Evolutionary conservation across 2,797 vertebrate species (phyloP), one percentile per base, ranked within the genome.

Genomic region (Halcyon badia): DNA sequence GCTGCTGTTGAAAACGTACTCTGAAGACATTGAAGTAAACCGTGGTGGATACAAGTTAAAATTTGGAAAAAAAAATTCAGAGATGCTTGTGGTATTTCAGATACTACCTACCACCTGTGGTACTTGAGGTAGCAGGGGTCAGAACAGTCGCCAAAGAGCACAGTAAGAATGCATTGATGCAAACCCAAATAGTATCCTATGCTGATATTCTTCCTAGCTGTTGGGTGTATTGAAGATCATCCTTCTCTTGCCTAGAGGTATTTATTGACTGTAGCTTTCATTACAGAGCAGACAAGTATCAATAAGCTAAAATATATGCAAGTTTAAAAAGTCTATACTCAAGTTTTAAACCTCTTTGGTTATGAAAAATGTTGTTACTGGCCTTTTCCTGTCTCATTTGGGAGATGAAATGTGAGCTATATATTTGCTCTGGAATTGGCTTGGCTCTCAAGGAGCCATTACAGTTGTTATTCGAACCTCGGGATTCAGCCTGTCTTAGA

Each of bases 341-440:
- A 95, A 88, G 94, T 96, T 96, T 96, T 94, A 97, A 97, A 94
- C 83, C 33, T 82, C 94, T 96, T 90, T 96, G 89, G 78, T 96
- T 69, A 30, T 96, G 96, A 98, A 60, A 88, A 95, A 97, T 97
- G 92, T 96, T 95, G 94, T 97, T 80, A 61, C 82, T 86, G 92
- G 96, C 92, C 96, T 96, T 96, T 97, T 92, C 73, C 62, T 88
- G 92, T 97, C 97, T 96, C 98, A 87, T 97, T 90, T 96, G 93
- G 94, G 96, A 97, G 95, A 97, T 89, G 83, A 96, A 98, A 92
- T 19, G 51, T 86, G 62, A 75, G 94, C 94, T 90, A 83, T 93
- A 69, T 66, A 6, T 94, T 91, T 93, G 81, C 90, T 90, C 86
- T 87, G 92, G 72, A 94, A 81, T 89, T 96, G 58, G 8, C 83